Evolutionary conservation across 2,888 invertebrate species (phyloP), one percentile per base, ranked within the genome.

Genomic region (Hanleya hanleyi): DNA sequence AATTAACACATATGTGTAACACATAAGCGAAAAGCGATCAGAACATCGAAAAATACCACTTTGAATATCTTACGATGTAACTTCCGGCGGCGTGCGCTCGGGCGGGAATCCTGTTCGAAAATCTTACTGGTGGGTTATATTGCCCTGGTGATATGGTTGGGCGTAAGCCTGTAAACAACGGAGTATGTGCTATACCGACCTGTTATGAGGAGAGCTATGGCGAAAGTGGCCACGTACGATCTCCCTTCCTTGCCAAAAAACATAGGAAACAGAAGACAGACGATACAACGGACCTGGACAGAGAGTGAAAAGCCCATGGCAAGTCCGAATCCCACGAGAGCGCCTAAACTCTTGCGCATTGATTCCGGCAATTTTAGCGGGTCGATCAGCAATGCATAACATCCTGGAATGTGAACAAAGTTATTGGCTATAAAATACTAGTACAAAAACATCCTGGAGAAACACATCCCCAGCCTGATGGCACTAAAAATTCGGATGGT

Each of bases 211-310:
- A 94, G 94, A 0, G 95, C 94, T 41, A 96, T 92, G 3, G 95
- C 93, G 32, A 96, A 87, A 0, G 95, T 94, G 76, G 95, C 94
- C 5, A 96, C 87, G 37, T 95, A 94, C 6, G 94, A 93, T 38
- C 95, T 93, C 0, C 96, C 96, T 0, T 94, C 93, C 83, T 94
- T 94, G 0, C 96, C 95, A 75, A 94, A 93, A 84, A 95, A 94
- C 79, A 93, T 93, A 0, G 95, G 94, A 64, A 96, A 89, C 15
- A 94, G 92, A 64, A 96, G 91, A 9, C 94, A 86, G 0, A 93
- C 93, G 69, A 96, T 92, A 83, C 96, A 96, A 69, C 96, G 92
- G 67, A 95, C 91, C 91, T 95, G 82, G 0, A 83, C 81, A 6
- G 86, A 87, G 57, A 84, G 66, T 6, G 87, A 82, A 69, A 82